Evolutionary conservation across 2,797 vertebrate species (phyloP).

Genomic region (Crocodylus rhombifer): DNA sequence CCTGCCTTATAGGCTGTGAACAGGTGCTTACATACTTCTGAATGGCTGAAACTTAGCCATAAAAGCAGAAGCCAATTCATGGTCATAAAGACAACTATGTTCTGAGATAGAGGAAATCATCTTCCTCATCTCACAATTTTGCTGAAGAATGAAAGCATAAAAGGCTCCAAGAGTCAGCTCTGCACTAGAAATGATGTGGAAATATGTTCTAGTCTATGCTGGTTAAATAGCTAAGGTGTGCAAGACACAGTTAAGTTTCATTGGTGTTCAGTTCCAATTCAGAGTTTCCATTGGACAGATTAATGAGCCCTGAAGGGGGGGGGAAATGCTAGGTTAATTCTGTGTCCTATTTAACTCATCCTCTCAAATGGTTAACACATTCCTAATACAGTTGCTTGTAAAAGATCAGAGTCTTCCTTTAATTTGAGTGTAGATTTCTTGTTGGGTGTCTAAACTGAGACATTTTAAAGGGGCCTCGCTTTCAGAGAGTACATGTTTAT

Average conservation of each 20-base stretch:
- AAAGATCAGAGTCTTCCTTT: neutral
- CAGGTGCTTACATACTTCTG: too few relatives aligned
- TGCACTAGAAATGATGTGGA: neutral
- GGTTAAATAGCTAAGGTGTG: neutral
- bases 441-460: neutral
- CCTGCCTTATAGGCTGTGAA: too few relatives aligned
- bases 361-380: neutral
- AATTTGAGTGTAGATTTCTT: rapidly evolving
- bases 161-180: neutral
- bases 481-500: neutral
- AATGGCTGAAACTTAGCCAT: too few relatives aligned
- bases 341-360: neutral
- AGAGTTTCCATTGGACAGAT: neutral
- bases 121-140: slow-evolving; percentile 2
- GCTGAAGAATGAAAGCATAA: neutral
- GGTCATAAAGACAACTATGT: slow-evolving; percentile 35
- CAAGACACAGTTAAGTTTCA: neutral
- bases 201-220: neutral
- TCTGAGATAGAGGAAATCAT: slow-evolving; percentile 30
- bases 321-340: neutral
- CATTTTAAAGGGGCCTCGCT: neutral
- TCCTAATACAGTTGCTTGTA: neutral
- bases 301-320: neutral
- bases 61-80: neutral
- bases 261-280: neutral